A percentile compares a stretch with the other conserved stretches of the same genome.
Conservation (phyloP, 2,888 invertebrate species). For the Ormia ochracea region DNA sequence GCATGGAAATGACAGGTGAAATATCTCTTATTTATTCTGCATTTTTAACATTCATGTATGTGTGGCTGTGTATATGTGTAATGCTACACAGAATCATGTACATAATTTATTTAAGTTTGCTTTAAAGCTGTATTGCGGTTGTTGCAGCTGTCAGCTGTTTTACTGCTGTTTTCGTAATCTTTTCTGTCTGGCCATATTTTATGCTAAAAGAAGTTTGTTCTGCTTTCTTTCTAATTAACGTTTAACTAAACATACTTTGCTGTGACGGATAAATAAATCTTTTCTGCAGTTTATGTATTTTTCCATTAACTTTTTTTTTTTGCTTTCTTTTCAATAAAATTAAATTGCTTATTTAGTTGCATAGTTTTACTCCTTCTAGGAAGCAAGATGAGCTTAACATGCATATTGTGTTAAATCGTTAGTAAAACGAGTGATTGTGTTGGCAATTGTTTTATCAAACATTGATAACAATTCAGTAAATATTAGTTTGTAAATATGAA, state of each 20-base stretch:
- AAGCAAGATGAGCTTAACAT: background rate
- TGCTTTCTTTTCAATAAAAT: background rate
- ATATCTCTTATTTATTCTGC: conserved; percentile 43
- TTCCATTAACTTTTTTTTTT: background rate
- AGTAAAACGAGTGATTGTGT: background rate
- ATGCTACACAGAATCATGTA: conserved; percentile 1
- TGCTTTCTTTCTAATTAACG: conserved; percentile 60
- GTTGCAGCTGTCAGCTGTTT: conserved; percentile 54
- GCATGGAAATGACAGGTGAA: conserved; percentile 59
- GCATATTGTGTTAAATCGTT: conserved; percentile 4
- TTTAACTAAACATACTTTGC: conserved; percentile 46
- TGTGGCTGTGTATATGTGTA: background rate
- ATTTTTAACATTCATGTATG: background rate
- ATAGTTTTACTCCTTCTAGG: background rate
- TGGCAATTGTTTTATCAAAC: background rate
- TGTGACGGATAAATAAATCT: conserved; percentile 55
- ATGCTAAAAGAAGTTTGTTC: conserved; percentile 54
- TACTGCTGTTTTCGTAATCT: conserved; percentile 53
- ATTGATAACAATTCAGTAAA: too few species aligned
- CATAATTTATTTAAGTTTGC: conserved; percentile 15
- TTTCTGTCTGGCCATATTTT: conserved; percentile 47
- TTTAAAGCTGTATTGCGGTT: conserved; percentile 4
- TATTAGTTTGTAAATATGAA: too few species aligned
- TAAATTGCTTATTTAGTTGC: conserved; percentile 20
- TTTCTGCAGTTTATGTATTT: background rate